A percentile compares a stretch with the other conserved stretches of the same genome.
Conservation (phyloP, 2,888 invertebrate genomes). For the Heliconius hortense region DNA sequence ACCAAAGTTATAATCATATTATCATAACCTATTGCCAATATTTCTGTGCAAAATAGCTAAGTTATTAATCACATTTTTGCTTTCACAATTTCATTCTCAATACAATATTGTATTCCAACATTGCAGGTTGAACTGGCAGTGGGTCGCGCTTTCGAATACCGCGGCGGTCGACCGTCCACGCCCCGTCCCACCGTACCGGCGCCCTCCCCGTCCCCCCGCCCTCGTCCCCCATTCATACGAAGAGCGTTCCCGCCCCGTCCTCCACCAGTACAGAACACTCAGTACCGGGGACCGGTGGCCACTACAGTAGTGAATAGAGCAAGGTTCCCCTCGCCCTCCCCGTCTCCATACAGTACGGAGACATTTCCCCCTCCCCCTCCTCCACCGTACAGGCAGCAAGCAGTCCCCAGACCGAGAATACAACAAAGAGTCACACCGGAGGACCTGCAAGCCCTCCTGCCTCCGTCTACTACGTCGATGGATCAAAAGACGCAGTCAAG, state of each 20-base stretch:
- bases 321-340: conserved; percentile 41
- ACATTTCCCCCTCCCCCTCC: conserved; percentile 51
- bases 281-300: conserved; percentile 47
- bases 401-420: conserved; percentile 46
- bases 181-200: conserved; percentile 46
- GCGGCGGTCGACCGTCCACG: conserved; percentile 53
- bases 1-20: background rate
- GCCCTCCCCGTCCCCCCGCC: conserved; percentile 47
- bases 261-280: conserved; percentile 38
- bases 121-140: conserved; percentile 70
- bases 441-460: conserved; percentile 75
- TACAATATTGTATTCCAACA: background rate
- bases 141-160: conserved; percentile 71
- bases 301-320: conserved; percentile 48
- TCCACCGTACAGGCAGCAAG: conserved; percentile 51
- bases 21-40: background rate
- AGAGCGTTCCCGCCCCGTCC: conserved; percentile 48
- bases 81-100: background rate
- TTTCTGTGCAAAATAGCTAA: background rate
- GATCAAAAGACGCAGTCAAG: conserved; percentile 84
- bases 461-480: conserved; percentile 79
- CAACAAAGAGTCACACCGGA: conserved; percentile 64
- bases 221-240: conserved; percentile 48
- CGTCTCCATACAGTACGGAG: conserved; percentile 37
- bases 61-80: background rate